These are phyloP conservation scores for Magallana ariakensis DNA, from an alignment of 1,140 invertebrate genomes.

Conservation along the genomic window DNA sequence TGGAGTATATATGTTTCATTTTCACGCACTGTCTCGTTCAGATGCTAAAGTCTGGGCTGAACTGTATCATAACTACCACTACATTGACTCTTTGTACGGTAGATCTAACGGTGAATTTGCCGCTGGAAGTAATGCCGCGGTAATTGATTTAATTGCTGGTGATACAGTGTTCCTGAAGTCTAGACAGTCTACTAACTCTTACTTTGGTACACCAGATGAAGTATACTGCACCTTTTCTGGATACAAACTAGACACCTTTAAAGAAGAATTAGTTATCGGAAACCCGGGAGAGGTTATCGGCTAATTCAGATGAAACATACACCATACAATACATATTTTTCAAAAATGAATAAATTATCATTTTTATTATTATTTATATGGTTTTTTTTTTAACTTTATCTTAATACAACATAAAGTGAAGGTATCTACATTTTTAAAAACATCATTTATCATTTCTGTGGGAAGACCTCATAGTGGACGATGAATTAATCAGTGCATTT, in stretches of 20 bases:
- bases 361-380: no score
- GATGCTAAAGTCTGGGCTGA: conserved; percentile 55
- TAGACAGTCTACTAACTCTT: not conserved
- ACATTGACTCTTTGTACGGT: conserved; percentile 59
- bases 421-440: no score
- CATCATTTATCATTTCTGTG: no score
- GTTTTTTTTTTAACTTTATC: no score
- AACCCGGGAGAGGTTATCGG: not conserved
- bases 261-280: not conserved
- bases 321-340: no score
- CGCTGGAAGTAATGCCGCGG: conserved; percentile 57
- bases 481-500: no score
- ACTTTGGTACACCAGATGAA: conserved; percentile 46
- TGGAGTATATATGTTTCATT: conserved; percentile 63
- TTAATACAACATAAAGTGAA: no score
- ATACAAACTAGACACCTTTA: conserved; percentile 20
- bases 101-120: conserved; percentile 52
- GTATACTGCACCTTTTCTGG: conserved; percentile 61
- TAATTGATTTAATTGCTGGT: conserved; percentile 41
- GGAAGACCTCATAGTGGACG: no score
- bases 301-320: not conserved
- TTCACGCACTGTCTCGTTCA: conserved; percentile 52
- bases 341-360: no score
- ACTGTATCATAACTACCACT: conserved; percentile 60
- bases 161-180: conserved; percentile 54